Percentiles rank a stretch among this genome's conserved stretches.
Conservation (phyloP, 2,113 vertebrate species). For the Saccopteryx leptura region DNA sequence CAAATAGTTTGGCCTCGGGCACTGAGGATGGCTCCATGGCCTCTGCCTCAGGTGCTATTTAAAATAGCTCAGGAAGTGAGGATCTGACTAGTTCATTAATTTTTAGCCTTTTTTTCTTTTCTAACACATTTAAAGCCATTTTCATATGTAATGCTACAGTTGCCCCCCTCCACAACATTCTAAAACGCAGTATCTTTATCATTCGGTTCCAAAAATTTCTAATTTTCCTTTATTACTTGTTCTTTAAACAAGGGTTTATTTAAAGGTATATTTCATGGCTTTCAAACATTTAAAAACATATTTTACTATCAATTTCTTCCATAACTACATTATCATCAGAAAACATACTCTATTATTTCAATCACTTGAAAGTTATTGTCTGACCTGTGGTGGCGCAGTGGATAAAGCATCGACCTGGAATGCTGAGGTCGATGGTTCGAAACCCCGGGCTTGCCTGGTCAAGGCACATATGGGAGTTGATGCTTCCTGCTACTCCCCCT, state of each 20-base stretch:
- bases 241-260: conserved; percentile 35
- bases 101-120: conserved; percentile 36
- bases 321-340: neutral
- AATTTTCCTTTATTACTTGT: neutral
- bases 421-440: too few relatives aligned
- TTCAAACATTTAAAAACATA: neutral
- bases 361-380: neutral
- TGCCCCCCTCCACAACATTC: neutral
- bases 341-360: conserved; percentile 11
- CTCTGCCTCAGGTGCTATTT: too few relatives aligned
- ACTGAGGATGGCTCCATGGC: too few relatives aligned
- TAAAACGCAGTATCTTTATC: neutral
- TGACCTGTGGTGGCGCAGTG: too few relatives aligned
- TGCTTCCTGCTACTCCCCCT: too few relatives aligned
- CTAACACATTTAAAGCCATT: conserved; percentile 21
- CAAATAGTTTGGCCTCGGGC: too few relatives aligned
- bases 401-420: too few relatives aligned
- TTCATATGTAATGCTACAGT: neutral
- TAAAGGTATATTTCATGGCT: conserved; percentile 15
- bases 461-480: too few relatives aligned
- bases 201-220: neutral
- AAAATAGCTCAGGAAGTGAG: neutral
- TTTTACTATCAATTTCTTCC: neutral
- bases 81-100: neutral
- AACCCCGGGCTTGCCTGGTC: too few relatives aligned